Base-by-base conservation (phyloP, 2,797 vertebrate genomes). In the Antennarius maculatus region DNA sequence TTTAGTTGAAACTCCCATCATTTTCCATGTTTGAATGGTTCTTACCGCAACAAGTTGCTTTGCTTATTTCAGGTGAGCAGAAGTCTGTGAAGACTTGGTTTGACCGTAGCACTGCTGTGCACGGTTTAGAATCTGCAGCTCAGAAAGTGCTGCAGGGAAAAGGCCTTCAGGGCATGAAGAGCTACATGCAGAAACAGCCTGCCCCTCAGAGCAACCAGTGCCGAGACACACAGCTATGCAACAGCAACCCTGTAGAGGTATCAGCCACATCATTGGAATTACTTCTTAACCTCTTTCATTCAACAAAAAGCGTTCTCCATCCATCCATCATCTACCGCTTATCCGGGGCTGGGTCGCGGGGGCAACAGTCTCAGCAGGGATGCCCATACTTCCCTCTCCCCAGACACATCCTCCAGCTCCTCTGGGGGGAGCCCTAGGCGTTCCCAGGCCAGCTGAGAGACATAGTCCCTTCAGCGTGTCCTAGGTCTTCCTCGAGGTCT, bases 151-250 rank as follows among this genome's bases (percentile, higher is more conserved):
- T 97, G 57, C 88, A 89, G 66, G 94, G 92, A 50, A 89, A 93
- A 72, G 94, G 94, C 56, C 79, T 84, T 51, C 83, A 92, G 80
- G 91, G 89, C 50, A 88, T 96, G 82, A 95, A 93, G 83, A 70
- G 76, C 67, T 95, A 93, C 84, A 88, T 97, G 81, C 96, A 97
- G 80, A 96, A 89, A 76, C 94, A 95, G 64, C 94, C 95, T 7
- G 82, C 79, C 1, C 91, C 92, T 11, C 83, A 77, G 54, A 78
- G 69, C 79, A 79, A 70, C 69, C 89, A 80, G 61, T 55, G 80
- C 23, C 71, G 84, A 88, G 83, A 92, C 61, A 27, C 67, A 64
- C 62, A 71, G 71, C 71, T 90, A 65, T 90, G 84, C 75, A 95
- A 92, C 11, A 65, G 72, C 92, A 95, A n/a, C 87, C 88, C 23